Evolutionary conservation across 2,797 vertebrate genomes (phyloP).

Genomic region (Cuniculus paca): DNA sequence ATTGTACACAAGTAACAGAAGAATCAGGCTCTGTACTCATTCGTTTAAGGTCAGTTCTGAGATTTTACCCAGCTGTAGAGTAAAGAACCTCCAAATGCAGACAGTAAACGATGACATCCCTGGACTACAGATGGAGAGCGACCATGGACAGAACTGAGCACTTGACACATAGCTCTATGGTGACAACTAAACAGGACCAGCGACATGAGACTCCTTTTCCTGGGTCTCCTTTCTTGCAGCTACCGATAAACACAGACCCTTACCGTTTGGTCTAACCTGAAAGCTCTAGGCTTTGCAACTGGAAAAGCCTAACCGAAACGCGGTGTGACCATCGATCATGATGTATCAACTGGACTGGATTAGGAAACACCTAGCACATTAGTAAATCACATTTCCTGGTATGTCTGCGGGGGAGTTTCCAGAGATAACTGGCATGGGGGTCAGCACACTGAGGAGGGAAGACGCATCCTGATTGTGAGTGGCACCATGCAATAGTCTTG

Average conservation of each 20-base stretch:
- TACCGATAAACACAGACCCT: fast-evolving
- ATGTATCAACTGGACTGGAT: neutral
- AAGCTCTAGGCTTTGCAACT: neutral
- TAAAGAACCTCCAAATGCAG: neutral
- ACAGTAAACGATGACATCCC: neutral
- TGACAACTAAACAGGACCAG: neutral
- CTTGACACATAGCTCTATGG: no score
- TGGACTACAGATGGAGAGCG: neutral
- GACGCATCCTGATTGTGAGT: neutral
- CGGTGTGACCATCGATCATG: neutral
- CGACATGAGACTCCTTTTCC: fast-evolving
- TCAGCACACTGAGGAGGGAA: neutral
- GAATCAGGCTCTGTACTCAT: neutral
- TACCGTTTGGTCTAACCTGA: neutral
- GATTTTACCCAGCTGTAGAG: neutral
- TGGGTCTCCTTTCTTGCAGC: neutral
- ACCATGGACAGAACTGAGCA: neutral
- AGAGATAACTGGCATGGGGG: neutral
- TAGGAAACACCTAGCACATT: neutral
- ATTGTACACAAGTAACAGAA: neutral
- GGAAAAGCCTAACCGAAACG: neutral
- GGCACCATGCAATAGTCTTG: neutral
- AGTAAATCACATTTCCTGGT: neutral
- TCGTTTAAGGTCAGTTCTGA: neutral
- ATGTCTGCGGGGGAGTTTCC: neutral